Evolutionary conservation across 1,140 invertebrate species (phyloP), one percentile per base, ranked within the genome.

Genomic region (Triops cancriformis): DNA sequence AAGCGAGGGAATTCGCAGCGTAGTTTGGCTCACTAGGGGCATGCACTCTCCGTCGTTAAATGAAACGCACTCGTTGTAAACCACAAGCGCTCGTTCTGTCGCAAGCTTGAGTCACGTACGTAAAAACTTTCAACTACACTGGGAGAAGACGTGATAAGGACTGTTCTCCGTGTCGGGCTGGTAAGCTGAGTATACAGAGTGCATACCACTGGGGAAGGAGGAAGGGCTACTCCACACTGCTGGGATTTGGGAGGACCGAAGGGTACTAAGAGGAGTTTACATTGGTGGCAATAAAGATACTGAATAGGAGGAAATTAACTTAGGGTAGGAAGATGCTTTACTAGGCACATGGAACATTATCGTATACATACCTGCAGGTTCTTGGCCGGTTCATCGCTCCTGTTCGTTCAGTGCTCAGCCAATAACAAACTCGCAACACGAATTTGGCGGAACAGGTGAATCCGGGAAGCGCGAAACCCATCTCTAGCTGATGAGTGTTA

Each of bases 231-330:
- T 64, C 2, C 31, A 37, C 31, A 7, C 51, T 64, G 51, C 23
- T 23, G 51, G 51, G 51, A 64, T 64, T 23, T 18, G 51, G 51
- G 51, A 18, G 51, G n/a, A 64, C 51, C 18, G 51, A 6, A 23
- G 51, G 51, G 51, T 5, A 64, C 51, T 64, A 64, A 64, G 51
- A 64, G 18, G 51, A 64, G 51, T 64, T 64, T 64, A 64, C 51
- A 23, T 64, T 64, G 23, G 14, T 18, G 51, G 51, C 51, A n/a
- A 23, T 64, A 23, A 23, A 23, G 51, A 9, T 64, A n/a, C n/a
- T 64, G 51, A 64, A 64, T 64, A 23, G 51, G 51, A 23, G 51
- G 51, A 9, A 23, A 64, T 18, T 64, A 23, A 64, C 14, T 64
- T 64, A 64, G 23, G 51, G 51, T 14, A 64, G 51, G n/a, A 18